These are phyloP conservation scores for Tenthredo distinguenda DNA, from an alignment of 2,888 invertebrate genomes.

Conservation along the genomic window DNA sequence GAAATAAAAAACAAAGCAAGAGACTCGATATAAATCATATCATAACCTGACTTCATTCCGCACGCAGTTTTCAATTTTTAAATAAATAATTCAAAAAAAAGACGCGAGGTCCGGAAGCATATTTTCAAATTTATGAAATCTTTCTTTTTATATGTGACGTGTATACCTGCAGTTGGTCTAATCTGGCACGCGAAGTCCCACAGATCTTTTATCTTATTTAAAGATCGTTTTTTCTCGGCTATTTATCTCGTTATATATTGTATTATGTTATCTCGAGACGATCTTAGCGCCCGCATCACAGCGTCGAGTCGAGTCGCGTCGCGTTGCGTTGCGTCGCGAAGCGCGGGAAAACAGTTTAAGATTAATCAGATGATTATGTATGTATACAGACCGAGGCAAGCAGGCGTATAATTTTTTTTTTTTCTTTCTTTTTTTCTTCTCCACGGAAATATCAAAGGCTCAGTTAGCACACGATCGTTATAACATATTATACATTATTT, in stretches of 20 bases:
- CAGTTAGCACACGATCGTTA: too few species aligned
- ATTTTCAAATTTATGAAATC: not conserved
- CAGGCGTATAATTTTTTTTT: not conserved
- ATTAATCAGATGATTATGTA: not conserved
- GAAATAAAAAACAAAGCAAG: not conserved
- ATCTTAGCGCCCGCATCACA: not conserved
- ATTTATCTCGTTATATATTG: conserved; percentile 24
- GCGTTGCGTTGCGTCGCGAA: not conserved
- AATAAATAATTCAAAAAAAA: not conserved
- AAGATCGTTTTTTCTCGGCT: not conserved
- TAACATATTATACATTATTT: too few species aligned
- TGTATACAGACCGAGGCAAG: not conserved
- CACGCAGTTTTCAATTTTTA: too few species aligned
- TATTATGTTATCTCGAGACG: not conserved
- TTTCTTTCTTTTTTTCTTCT: not conserved
- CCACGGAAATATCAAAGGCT: not conserved
- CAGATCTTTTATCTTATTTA: not conserved
- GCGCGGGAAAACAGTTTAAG: conserved; percentile 2
- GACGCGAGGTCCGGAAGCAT: not conserved
- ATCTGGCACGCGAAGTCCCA: not conserved
- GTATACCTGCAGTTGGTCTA: not conserved
- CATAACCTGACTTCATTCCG: not conserved
- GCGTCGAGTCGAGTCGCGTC: not conserved
- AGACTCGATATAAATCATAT: not conserved
- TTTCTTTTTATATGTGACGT: not conserved